Base-by-base conservation (phyloP, 1,140 invertebrate species). In the Idris sp. region DNA sequence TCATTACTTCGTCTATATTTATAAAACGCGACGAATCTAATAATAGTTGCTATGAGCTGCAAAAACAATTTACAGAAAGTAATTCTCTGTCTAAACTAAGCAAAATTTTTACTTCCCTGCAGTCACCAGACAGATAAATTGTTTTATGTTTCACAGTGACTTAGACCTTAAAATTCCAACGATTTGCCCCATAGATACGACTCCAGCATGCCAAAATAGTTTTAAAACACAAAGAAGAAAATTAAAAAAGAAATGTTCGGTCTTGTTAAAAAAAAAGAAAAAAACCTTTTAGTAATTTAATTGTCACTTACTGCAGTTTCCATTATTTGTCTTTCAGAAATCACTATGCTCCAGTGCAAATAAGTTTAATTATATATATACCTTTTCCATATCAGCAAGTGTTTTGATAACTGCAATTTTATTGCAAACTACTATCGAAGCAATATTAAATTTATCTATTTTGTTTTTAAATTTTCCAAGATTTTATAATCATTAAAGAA, bases 21-120 rank as follows among this genome's bases (percentile, higher is more conserved):
- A 40, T 49, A 71, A 69, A 62, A 28, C 58, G 64, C 64, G 64
- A 75, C 64, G 72, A 69, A 59, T 69, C 72, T 75, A 75, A 75
- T 49, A 69, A 75, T 75, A 75, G 72, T 58, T 5, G 13, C 22
- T 49, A 48, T 49, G 30, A 48, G 28, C 19, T 30, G 58, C 13
- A 28, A 11, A 26, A 49, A 49, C 33, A 43, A 75, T 75, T 75
- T 62, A 51, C 38, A 64, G 48, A 62, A 2, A 28, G 44, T 31
- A 38, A 59, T 58, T 19, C 64, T 4, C 51, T 62, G 68, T 64
- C 58, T 64, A 62, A 62, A 58, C 43, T 36, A 18, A 61, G 48
- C 31, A 22, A 19, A 62, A 62, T 53, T 71, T 71, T 62, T 40
- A 71, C 67, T 61, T 25, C 30, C 5, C 13, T 16, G 4, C 22